phyloP scores from a whole-genome alignment of 1,140 invertebrate genomes.

The Anagrus nilaparvatae region DNA sequence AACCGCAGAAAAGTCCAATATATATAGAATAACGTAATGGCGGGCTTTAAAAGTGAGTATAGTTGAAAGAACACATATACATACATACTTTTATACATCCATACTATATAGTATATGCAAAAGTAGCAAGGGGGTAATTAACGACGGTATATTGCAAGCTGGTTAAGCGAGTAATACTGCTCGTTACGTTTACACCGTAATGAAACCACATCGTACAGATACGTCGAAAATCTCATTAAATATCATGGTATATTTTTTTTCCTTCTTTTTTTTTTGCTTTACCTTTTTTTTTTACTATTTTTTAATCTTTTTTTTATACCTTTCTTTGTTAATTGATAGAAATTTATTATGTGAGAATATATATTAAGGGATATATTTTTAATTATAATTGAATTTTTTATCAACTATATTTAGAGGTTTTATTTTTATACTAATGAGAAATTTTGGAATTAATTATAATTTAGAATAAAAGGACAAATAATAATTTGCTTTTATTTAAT shows the following conservation, averaged over 20 bases:
- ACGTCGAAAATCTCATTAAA: slow-evolving; percentile 17
- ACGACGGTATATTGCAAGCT: slow-evolving; percentile 38
- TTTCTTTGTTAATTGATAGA: neutral
- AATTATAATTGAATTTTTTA: no score
- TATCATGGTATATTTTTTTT: slow-evolving; percentile 9
- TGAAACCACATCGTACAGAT: neutral
- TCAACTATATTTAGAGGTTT: no score
- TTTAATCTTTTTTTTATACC: neutral
- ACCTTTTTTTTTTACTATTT: neutral
- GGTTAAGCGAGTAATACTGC: slow-evolving; percentile 33
- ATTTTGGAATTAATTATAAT: no score
- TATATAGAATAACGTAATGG: slow-evolving; percentile 34
- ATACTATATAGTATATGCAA: no score
- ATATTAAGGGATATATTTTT: no score
- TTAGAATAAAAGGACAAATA: no score
- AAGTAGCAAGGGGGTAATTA: slow-evolving; percentile 32
- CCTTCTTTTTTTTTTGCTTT: slow-evolving; percentile 4
- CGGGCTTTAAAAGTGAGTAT: slow-evolving; percentile 14
- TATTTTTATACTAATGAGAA: no score
- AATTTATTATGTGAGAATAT: no score
- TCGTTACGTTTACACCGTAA: slow-evolving; percentile 28
- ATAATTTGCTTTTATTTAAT: no score
- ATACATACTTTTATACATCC: no score
- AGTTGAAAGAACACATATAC: no score
- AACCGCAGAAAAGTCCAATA: slow-evolving; percentile 29